Percentiles rank a stretch among this genome's conserved stretches.
These are phyloP conservation scores for Nasonia vitripennis DNA, from an alignment of 1,140 invertebrate genomes.

Conservation along the genomic window DNA sequence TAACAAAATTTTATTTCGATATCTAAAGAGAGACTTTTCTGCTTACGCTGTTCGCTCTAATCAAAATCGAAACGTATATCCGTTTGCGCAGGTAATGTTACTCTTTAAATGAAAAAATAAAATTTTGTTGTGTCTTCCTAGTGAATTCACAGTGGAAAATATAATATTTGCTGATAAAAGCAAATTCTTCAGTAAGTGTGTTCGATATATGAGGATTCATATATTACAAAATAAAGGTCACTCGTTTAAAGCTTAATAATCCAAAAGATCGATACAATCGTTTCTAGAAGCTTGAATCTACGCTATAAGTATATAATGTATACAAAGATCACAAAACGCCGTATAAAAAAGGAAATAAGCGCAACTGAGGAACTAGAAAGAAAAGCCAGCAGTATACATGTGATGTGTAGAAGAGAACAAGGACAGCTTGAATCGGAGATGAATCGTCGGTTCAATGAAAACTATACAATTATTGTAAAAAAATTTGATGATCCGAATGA, in stretches of 20 bases:
- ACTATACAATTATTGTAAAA: not conserved
- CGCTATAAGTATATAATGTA: constrained; percentile 12
- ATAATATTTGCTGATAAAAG: constrained; percentile 24
- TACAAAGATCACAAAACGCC: constrained; percentile 47
- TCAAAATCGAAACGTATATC: not conserved
- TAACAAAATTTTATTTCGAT: not conserved
- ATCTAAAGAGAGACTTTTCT: not conserved
- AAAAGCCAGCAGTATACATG: not conserved
- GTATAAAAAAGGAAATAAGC: constrained; percentile 31
- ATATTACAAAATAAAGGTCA: constrained; percentile 42
- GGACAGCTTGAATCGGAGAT: not conserved
- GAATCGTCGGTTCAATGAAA: not conserved
- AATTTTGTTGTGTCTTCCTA: constrained; percentile 10
- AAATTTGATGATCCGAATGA: not conserved
- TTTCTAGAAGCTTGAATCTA: constrained; percentile 34
- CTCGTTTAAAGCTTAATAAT: constrained; percentile 48
- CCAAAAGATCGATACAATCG: constrained; percentile 37
- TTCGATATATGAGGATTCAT: constrained; percentile 28
- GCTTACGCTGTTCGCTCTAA: not conserved
- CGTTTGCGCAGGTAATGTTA: not conserved
- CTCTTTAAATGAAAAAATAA: constrained; percentile 20
- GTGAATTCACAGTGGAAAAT: constrained; percentile 19
- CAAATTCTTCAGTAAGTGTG: not conserved
- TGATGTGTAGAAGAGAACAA: not conserved
- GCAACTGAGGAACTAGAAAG: constrained; percentile 27